Percentiles rank a stretch among this genome's conserved stretches.
phyloP scores from a whole-genome alignment of 2,113 vertebrate genomes.

The Ammodytes marinus region DNA sequence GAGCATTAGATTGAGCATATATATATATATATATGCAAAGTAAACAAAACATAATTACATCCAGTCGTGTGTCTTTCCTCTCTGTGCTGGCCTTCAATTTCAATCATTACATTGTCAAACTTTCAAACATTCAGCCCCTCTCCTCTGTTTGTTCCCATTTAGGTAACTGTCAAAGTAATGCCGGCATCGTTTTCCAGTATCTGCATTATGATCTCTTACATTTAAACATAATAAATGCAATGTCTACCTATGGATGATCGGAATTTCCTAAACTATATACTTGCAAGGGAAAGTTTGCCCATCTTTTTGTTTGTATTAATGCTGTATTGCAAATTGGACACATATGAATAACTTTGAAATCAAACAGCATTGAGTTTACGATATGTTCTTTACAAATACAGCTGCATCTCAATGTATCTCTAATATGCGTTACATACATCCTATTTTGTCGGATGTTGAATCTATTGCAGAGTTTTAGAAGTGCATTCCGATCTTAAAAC shows the following conservation, averaged over 20 bases:
- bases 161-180: background rate
- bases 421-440: background rate
- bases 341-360: too few relatives aligned
- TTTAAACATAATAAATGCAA: background rate
- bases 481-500: background rate
- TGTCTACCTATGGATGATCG: background rate
- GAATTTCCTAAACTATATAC: background rate
- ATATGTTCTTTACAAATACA: background rate
- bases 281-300: background rate
- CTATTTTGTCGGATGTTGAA: background rate
- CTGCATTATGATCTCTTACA: background rate
- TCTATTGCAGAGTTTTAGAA: background rate
- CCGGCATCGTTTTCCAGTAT: background rate
- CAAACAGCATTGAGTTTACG: too few relatives aligned
- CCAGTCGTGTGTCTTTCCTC: background rate
- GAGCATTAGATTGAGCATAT: background rate
- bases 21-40: background rate
- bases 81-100: background rate
- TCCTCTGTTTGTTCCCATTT: background rate
- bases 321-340: background rate
- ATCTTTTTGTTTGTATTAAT: background rate
- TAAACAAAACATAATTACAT: background rate
- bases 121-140: background rate
- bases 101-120: background rate
- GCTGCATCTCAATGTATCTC: background rate